These are phyloP conservation scores for Rhagoletis pomonella DNA, from an alignment of 1,140 invertebrate species.

Conservation along the genomic window DNA sequence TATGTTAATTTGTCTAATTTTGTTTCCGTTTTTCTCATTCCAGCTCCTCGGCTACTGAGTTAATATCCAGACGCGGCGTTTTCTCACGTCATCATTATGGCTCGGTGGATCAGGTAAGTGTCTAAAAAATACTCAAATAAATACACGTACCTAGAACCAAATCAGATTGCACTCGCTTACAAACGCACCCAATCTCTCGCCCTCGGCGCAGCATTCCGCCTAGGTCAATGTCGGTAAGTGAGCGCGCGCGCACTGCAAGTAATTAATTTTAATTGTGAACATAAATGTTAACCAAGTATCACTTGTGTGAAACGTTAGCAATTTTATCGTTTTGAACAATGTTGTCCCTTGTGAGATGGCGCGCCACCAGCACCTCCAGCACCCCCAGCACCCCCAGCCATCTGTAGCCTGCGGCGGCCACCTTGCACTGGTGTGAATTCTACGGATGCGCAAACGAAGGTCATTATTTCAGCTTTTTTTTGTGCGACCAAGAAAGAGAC, in stretches of 20 bases:
- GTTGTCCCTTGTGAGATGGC: no score
- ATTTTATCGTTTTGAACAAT: background rate
- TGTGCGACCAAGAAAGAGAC: background rate
- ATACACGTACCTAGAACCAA: background rate
- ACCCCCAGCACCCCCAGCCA: background rate
- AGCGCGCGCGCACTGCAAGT: background rate
- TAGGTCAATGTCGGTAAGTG: background rate
- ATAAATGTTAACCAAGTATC: background rate
- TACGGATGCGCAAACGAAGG: background rate
- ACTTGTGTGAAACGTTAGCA: background rate
- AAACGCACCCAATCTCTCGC: background rate
- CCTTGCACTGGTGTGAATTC: background rate
- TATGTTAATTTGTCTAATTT: background rate
- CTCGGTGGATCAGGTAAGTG: conserved; percentile 88
- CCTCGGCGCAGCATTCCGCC: background rate
- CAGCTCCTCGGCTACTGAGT: conserved; percentile 89
- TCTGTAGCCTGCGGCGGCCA: background rate
- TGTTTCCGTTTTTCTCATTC: conserved; percentile 72
- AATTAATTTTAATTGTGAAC: conserved; percentile 11
- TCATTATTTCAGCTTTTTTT: background rate
- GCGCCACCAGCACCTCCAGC: background rate
- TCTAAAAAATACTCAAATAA: background rate
- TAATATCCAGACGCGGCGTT: conserved; percentile 85
- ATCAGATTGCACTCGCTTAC: background rate
- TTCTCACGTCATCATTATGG: conserved; percentile 90